Conservation (phyloP, 2,888 invertebrate genomes). For the Ditylenchus weischeri region DNA sequence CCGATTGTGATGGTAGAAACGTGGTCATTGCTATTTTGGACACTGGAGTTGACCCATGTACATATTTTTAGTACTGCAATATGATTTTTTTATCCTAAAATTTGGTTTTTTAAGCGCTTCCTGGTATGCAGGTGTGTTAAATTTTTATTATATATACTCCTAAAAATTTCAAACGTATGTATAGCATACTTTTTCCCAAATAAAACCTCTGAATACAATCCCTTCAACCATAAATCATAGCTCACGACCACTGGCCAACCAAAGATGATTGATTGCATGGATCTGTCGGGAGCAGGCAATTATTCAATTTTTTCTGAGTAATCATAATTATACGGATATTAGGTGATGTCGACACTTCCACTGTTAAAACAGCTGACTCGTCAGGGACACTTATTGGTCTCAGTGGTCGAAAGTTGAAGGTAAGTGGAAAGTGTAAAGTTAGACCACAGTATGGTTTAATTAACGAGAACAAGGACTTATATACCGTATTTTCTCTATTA, state of each 20-base stretch:
- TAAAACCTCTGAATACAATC: conserved; percentile 25
- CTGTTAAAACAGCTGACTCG: conserved; percentile 67
- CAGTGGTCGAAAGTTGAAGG: conserved; percentile 82
- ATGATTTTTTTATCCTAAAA: too few species aligned
- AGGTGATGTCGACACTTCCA: conserved; percentile 90
- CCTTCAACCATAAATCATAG: conserved; percentile 62
- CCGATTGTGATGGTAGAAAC: conserved; percentile 75
- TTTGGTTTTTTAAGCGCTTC: conserved; percentile 67
- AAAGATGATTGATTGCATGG: conserved; percentile 89
- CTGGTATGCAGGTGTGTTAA: conserved; percentile 75
- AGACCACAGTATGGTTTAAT: too few species aligned
- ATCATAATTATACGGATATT: background rate
- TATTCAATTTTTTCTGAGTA: background rate
- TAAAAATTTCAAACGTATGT: conserved; percentile 11
- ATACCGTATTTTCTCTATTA: too few species aligned
- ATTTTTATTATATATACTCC: background rate
- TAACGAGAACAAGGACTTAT: too few species aligned
- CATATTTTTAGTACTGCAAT: too few species aligned
- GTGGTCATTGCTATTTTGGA: conserved; percentile 91
- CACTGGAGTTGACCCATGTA: conserved; percentile 86
- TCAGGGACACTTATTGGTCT: conserved; percentile 74
- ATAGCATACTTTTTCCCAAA: conserved; percentile 11
- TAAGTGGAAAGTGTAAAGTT: conserved; percentile 59
- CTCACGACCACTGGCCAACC: conserved; percentile 80
- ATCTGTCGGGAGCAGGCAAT: conserved; percentile 78